A percentile compares a stretch with the other conserved stretches of the same genome.
Conservation (phyloP, 1,140 invertebrate genomes). For the Drosophila saltans region DNA sequence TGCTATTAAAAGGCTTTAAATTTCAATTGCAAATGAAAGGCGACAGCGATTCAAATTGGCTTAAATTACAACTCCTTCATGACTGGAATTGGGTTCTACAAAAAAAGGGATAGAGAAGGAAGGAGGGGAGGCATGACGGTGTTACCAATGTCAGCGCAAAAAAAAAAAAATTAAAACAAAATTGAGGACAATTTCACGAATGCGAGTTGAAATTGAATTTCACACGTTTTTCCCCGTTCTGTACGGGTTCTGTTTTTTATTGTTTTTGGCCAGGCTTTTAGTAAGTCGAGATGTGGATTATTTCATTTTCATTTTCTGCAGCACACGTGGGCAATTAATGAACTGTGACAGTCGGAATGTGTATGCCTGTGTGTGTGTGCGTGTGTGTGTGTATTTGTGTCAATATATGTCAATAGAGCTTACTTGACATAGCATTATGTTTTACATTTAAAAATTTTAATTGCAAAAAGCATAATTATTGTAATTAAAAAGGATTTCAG, state of each 20-base stretch:
- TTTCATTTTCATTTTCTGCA: constrained; percentile 26
- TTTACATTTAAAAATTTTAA: constrained; percentile 22
- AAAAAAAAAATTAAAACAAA: no score
- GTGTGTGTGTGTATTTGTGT: constrained; percentile 17
- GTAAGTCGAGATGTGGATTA: constrained; percentile 41
- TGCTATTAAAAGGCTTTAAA: constrained; percentile 63
- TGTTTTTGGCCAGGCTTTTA: constrained; percentile 25
- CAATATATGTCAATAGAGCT: constrained; percentile 22
- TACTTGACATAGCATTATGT: constrained; percentile 32
- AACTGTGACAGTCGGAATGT: constrained; percentile 43
- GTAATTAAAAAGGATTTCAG: background rate
- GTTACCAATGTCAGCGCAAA: constrained; percentile 1
- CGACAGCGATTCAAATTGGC: constrained; percentile 42
- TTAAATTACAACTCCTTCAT: constrained; percentile 49
- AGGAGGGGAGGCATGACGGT: no score
- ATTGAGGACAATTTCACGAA: constrained; percentile 15
- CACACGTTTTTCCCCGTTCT: constrained; percentile 19
- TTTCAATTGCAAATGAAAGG: constrained; percentile 57
- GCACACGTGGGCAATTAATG: constrained; percentile 51
- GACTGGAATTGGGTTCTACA: background rate
- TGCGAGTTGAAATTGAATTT: constrained; percentile 59
- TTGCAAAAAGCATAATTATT: constrained; percentile 30
- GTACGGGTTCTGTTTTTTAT: constrained; percentile 10
- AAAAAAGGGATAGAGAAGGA: no score
- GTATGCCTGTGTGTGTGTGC: constrained; percentile 8